Evolutionary conservation across 2,797 vertebrate species (phyloP).

Genomic region (Carduelis carduelis): DNA sequence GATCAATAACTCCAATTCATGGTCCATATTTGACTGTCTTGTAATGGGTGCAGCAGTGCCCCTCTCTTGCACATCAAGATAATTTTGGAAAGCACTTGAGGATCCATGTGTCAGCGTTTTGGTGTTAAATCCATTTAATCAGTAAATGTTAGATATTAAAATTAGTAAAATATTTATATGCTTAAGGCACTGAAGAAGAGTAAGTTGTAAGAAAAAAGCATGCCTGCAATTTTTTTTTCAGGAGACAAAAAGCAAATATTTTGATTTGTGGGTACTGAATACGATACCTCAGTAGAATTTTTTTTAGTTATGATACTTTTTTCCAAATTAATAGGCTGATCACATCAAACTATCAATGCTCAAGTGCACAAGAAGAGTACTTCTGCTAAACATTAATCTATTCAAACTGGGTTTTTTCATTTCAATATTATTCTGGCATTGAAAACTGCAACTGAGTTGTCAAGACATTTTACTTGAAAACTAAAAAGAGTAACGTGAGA

Average conservation of each 20-base stretch:
- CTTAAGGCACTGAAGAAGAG: not conserved
- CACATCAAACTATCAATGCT: not conserved
- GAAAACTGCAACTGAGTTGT: not conserved
- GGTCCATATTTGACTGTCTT: not conserved
- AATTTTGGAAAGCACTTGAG: slow-evolving; percentile 16
- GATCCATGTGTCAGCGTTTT: not conserved
- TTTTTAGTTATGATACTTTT: not conserved
- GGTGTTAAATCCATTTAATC: not conserved
- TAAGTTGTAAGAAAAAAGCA: not conserved
- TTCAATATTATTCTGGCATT: not conserved
- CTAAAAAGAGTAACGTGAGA: not conserved
- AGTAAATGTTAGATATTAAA: not conserved
- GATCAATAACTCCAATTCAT: not conserved
- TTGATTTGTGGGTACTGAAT: not conserved
- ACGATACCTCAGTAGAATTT: not conserved
- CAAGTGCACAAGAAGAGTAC: not conserved
- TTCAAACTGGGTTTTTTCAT: not conserved
- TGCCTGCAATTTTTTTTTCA: not conserved
- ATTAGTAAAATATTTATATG: not conserved
- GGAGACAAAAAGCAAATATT: not conserved
- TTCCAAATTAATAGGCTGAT: not conserved
- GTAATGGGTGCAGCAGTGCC: not conserved
- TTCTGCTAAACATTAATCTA: not conserved
- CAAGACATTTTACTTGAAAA: not conserved
- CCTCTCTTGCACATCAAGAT: not conserved